phyloP scores from a whole-genome alignment of 2,797 vertebrate species.

The Argentina silus region DNA sequence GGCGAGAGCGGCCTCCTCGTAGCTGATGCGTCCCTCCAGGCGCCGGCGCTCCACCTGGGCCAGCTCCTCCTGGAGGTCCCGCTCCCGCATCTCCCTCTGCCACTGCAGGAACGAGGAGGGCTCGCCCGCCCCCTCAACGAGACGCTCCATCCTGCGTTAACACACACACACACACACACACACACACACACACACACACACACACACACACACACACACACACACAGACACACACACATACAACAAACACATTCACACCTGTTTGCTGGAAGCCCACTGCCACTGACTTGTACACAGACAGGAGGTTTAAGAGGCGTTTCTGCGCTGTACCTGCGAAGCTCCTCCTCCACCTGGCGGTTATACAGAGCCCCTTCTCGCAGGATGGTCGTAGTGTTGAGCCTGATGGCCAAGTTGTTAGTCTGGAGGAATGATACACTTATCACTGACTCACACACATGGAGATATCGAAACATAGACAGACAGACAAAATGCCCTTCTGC shows the following conservation, averaged over 20 bases:
- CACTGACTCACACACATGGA: background rate
- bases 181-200: too few relatives aligned
- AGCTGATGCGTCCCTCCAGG: constrained; percentile 83
- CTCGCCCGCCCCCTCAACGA: constrained; percentile 80
- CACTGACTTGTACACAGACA: background rate
- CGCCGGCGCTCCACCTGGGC: constrained; percentile 73
- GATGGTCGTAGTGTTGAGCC: constrained; percentile 88
- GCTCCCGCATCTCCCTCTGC: constrained; percentile 84
- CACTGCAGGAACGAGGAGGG: constrained; percentile 85
- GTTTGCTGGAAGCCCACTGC: too few relatives aligned
- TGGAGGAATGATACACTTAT: constrained; percentile 56
- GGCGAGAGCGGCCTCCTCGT: constrained; percentile 82
- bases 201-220: too few relatives aligned
- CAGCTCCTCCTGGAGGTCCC: constrained; percentile 80
- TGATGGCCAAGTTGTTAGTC: constrained; percentile 78
- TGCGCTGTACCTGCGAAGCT: constrained; percentile 83
- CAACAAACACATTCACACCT: too few relatives aligned
- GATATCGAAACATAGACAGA: background rate
- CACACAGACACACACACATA: too few relatives aligned
- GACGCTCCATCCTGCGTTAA: constrained; percentile 79
- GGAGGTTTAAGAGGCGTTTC: background rate
- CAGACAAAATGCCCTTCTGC: background rate
- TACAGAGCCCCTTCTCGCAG: constrained; percentile 86
- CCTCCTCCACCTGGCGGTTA: constrained; percentile 82
- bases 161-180: background rate